These are phyloP conservation scores for Zaprionus obscuricornis DNA, from an alignment of 2,888 invertebrate species.

Conservation along the genomic window DNA sequence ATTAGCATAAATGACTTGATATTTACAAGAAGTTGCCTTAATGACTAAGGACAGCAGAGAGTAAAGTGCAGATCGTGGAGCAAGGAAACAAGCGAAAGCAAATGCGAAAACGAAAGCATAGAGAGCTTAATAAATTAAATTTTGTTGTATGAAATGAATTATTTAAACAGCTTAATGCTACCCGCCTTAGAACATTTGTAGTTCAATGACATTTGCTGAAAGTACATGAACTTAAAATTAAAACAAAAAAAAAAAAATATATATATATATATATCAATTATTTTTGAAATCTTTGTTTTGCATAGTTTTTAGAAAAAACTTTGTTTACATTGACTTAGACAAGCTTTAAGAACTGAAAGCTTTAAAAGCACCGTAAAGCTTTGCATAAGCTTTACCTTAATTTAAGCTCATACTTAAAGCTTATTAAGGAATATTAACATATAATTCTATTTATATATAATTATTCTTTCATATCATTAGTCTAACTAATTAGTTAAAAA, in stretches of 20 bases:
- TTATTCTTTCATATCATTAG: too few relatives aligned
- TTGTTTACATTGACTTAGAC: too few relatives aligned
- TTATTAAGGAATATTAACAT: too few relatives aligned
- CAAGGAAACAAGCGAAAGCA: conserved; percentile 44
- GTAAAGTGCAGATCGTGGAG: conserved; percentile 27
- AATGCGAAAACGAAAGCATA: neutral
- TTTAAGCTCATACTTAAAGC: neutral
- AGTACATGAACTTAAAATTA: neutral
- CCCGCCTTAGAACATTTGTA: conserved; percentile 10
- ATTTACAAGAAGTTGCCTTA: conserved; percentile 74
- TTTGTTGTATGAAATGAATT: conserved; percentile 40
- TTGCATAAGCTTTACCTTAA: conserved; percentile 9
- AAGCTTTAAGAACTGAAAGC: too few relatives aligned
- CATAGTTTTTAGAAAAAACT: too few relatives aligned
- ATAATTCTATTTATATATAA: too few relatives aligned
- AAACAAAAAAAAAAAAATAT: neutral
- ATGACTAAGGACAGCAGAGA: conserved; percentile 56
- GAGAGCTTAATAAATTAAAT: conserved; percentile 66
- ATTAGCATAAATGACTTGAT: conserved; percentile 78
- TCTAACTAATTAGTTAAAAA: neutral
- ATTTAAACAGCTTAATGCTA: conserved; percentile 56
- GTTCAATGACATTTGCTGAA: conserved; percentile 18
- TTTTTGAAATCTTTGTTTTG: too few relatives aligned
- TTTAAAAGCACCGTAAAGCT: neutral
- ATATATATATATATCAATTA: too few relatives aligned